phyloP scores from a whole-genome alignment of 2,888 invertebrate species.

The Tipula lateralis region DNA sequence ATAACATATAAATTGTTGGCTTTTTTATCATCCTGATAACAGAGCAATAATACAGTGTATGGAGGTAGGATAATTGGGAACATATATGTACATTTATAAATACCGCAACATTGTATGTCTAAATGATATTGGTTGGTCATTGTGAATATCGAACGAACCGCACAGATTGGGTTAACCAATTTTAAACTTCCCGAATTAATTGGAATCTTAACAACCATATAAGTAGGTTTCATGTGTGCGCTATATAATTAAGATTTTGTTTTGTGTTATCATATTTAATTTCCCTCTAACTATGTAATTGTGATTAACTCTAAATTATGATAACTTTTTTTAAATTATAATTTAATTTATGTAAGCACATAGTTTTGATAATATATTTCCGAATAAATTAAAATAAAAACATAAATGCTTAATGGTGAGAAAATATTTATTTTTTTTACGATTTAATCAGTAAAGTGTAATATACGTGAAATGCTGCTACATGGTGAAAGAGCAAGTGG shows the following conservation, averaged over 20 bases:
- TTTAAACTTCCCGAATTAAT: not conserved
- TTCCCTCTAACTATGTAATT: not conserved
- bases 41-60: not conserved
- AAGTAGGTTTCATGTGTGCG: not conserved
- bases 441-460: not conserved
- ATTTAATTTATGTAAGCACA: conserved; percentile 11
- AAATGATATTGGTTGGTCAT: not conserved
- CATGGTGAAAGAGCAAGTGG: not conserved
- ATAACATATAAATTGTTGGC: not conserved
- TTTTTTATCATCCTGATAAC: not conserved
- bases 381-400: not conserved
- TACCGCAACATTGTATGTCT: not conserved
- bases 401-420: not conserved
- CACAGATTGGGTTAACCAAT: not conserved
- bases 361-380: conserved; percentile 5
- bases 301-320: not conserved
- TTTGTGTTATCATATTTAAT: not conserved
- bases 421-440: not conserved
- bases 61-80: not conserved
- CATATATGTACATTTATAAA: not conserved
- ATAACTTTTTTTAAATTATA: not conserved
- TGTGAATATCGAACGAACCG: not conserved
- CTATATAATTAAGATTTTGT: not conserved
- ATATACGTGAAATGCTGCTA: not conserved
- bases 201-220: not conserved